A percentile compares a stretch with the other conserved stretches of the same genome.
Evolutionary conservation across 1,140 invertebrate species (phyloP).

Genomic region (Macrobrachium rosenbergii): DNA sequence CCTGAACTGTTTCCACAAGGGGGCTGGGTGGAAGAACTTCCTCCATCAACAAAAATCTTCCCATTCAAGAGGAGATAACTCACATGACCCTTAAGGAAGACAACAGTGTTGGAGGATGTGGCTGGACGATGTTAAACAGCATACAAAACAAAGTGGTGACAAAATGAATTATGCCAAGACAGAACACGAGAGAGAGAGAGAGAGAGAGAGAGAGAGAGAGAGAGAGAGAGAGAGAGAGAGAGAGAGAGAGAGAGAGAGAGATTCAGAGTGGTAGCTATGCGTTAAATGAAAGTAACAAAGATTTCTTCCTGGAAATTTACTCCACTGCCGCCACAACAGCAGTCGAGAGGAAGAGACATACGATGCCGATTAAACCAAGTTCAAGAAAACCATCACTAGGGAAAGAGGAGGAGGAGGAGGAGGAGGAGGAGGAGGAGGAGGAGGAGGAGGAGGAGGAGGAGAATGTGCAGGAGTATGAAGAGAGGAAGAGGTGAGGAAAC

Average conservation of each 20-base stretch:
- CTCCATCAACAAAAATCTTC: neutral
- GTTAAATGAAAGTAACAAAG: neutral
- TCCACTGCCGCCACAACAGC: too few species aligned
- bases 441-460: neutral
- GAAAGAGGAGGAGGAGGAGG: too few species aligned
- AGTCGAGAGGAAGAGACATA: too few species aligned
- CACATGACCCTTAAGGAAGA: neutral
- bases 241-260: neutral
- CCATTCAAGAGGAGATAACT: neutral
- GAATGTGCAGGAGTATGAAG: neutral
- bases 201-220: neutral
- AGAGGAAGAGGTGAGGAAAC: neutral
- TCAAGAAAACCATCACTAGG: neutral
- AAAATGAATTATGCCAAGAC: neutral
- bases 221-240: neutral
- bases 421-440: neutral
- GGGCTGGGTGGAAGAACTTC: too few species aligned
- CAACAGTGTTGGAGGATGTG: neutral
- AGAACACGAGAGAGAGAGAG: slow-evolving; percentile 1
- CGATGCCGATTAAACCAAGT: too few species aligned
- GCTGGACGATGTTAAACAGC: neutral
- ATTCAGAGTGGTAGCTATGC: neutral
- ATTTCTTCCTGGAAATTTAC: too few species aligned
- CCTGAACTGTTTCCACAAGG: too few species aligned
- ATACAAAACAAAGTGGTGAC: neutral